phyloP scores from a whole-genome alignment of 2,888 invertebrate species.

The Mythimna vitellina region DNA sequence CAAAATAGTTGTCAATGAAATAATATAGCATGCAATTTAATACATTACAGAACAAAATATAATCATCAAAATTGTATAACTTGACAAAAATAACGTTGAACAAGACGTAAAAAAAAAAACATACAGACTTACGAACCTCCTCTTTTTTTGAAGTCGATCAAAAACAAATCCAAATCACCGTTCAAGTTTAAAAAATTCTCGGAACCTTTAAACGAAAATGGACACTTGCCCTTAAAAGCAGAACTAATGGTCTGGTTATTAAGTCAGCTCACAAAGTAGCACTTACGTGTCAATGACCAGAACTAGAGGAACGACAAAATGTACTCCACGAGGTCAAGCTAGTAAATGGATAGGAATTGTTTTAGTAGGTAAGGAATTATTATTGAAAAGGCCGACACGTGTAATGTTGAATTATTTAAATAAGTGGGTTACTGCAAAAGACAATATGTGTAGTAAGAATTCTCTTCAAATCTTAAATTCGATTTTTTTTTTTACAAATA shows the following conservation, averaged over 20 bases:
- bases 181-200: conserved; percentile 18
- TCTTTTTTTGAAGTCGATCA: not conserved
- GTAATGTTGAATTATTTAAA: not conserved
- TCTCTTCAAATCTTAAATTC: no score
- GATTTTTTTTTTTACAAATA: no score
- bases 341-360: conserved; percentile 1
- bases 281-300: conserved; percentile 49
- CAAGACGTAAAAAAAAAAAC: no score
- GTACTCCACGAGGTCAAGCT: conserved; percentile 38
- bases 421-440: not conserved
- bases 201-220: conserved; percentile 31
- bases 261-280: conserved; percentile 46
- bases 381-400: not conserved
- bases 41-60: no score
- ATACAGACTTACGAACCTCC: no score
- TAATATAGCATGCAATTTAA: no score
- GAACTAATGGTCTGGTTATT: conserved; percentile 53
- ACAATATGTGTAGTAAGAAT: no score
- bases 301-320: conserved; percentile 30
- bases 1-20: no score
- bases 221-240: conserved; percentile 46
- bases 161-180: conserved; percentile 2
- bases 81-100: no score
- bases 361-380: not conserved
- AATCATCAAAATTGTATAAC: no score